Base-by-base conservation (phyloP, 2,113 vertebrate species). In the Trogon surrucura region DNA sequence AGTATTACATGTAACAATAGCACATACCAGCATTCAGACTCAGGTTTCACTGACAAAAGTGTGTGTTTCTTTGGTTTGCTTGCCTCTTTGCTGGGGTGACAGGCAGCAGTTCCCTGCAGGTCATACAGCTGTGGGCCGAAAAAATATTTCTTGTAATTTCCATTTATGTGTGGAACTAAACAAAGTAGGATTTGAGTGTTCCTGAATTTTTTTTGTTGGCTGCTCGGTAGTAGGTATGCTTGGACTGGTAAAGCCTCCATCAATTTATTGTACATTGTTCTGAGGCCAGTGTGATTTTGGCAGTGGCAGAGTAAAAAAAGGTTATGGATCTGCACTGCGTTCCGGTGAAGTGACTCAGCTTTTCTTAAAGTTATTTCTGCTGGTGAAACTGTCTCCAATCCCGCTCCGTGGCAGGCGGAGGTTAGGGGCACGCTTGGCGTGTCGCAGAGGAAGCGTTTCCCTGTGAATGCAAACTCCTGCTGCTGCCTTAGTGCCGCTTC, bases 21-120 rank as follows among this genome's bases (percentile, higher is more conserved):
- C 50, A 58, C 0, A 11, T 38, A 38, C 60, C 38, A 12, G 0
- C 25, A 64, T 27, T 67, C 66, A 75, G 67, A 16, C 27, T 1
- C 9, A 44, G 48, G 56, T 62, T 74, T 77, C 38, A 16, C 41
- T 69, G 79, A 21, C 4, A 11, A 1, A 38, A 80, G 16, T 13
- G 45, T 45, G 17, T 9, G 1, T 82, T 27, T 32, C 38, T 88
- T 69, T 56, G 48, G 15, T 67, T 53, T 88, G 34, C 30, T 34
- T 81, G 50, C 47, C 38, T 57, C 62, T 56, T 73, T 21, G 11
- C 44, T 72, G 61, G 62, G 75, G 7, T 94, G 75, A n/a, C 38
- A 60, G 66, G 54, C 71, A 75, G 6, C 13, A 13, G 62, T 41
- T 80, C 54, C 56, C 38, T 67, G 66, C 51, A 71, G 65, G 44